Conservation (phyloP, 2,113 vertebrate species). For the Rhinolophus sinicus region DNA sequence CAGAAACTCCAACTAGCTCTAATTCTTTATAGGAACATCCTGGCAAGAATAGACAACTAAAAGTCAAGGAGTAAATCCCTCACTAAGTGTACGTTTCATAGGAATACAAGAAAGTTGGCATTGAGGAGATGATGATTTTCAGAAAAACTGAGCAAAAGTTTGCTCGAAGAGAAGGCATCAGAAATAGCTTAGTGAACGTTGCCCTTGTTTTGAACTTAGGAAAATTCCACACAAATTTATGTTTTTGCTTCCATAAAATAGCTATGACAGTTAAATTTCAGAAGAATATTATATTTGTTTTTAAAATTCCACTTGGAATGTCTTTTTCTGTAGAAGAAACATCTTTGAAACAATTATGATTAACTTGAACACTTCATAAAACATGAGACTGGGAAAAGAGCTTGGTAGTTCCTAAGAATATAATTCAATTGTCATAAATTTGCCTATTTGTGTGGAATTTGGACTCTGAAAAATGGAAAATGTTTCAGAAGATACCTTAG, state of each 20-base stretch:
- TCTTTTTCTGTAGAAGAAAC: slow-evolving; percentile 27
- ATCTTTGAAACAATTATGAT: slow-evolving; percentile 33
- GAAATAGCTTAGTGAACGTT: neutral
- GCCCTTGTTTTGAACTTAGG: slow-evolving; percentile 39
- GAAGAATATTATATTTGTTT: slow-evolving; percentile 9
- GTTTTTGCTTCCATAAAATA: slow-evolving; percentile 46
- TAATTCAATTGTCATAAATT: neutral
- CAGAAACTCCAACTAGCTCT: neutral
- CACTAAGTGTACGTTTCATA: neutral
- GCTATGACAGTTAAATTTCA: neutral
- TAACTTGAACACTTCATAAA: slow-evolving; percentile 55
- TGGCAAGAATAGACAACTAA: neutral
- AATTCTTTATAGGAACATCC: neutral
- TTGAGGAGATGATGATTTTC: neutral
- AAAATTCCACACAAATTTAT: slow-evolving; percentile 42
- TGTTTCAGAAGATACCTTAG: slow-evolving; percentile 37
- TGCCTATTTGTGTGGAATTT: neutral
- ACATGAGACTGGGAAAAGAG: neutral
- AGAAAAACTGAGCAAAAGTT: neutral
- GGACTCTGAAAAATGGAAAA: neutral
- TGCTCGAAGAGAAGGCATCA: neutral
- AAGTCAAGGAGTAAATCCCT: neutral
- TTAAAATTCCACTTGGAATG: slow-evolving; percentile 47
- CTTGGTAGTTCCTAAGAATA: neutral
- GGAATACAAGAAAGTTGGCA: neutral